phyloP scores from a whole-genome alignment of 2,797 vertebrate genomes.

The Anguilla marmorata region DNA sequence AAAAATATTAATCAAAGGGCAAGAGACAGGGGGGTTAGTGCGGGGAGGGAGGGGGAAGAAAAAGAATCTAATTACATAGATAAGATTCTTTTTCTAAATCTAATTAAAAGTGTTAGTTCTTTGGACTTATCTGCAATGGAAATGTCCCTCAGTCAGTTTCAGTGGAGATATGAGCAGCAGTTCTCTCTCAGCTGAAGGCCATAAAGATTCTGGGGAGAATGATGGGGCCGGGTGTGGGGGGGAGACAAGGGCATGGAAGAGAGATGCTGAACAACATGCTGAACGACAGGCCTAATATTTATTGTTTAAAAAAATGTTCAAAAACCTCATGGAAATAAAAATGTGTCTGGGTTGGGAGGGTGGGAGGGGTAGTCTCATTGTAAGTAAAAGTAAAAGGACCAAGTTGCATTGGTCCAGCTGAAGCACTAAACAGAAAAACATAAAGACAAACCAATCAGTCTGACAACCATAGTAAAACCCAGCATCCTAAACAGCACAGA shows the following conservation, averaged over 20 bases:
- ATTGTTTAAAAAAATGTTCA: neutral
- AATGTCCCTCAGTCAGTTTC: slow-evolving; percentile 38
- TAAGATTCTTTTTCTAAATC: slow-evolving; percentile 43
- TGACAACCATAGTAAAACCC: too few relatives aligned
- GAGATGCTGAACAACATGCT: neutral
- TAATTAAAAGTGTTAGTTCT: slow-evolving; percentile 45
- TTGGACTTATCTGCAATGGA: slow-evolving; percentile 65
- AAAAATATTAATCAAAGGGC: slow-evolving; percentile 44
- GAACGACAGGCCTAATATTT: neutral
- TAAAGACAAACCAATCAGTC: too few relatives aligned
- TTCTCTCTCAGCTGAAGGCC: slow-evolving; percentile 62
- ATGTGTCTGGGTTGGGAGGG: too few relatives aligned
- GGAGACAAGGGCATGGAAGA: slow-evolving; percentile 33
- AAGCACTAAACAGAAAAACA: too few relatives aligned
- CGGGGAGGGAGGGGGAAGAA: slow-evolving; percentile 14
- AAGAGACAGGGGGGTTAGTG: slow-evolving; percentile 13
- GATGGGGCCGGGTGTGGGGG: slow-evolving; percentile 29
- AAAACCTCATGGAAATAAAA: neutral
- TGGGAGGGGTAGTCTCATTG: too few relatives aligned
- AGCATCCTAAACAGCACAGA: too few relatives aligned
- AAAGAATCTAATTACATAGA: slow-evolving; percentile 46
- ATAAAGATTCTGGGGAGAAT: slow-evolving; percentile 17
- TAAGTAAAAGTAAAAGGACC: neutral
- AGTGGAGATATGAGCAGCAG: slow-evolving; percentile 51
- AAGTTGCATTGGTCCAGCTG: neutral